Evolutionary conservation across 2,113 vertebrate genomes (phyloP).

Genomic region (Phyllopteryx taeniolatus): DNA sequence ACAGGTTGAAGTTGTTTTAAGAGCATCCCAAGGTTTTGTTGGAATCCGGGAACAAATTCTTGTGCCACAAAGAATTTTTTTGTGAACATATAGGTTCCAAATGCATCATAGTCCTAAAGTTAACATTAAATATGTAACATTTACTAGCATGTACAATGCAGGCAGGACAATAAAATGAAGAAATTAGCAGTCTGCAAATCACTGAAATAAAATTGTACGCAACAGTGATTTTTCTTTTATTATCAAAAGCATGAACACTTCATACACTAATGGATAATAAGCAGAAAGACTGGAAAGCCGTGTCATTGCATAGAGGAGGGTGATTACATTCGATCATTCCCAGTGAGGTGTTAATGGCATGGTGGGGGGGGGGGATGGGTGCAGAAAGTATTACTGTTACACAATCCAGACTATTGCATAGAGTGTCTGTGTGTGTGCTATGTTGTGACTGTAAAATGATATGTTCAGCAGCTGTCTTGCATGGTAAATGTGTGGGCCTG

Average conservation of each 20-base stretch:
- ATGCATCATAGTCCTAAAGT: not conserved
- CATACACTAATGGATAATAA: slow-evolving; percentile 48
- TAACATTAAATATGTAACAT: not conserved
- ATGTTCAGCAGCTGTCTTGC: slow-evolving; percentile 10
- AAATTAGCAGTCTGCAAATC: slow-evolving; percentile 37
- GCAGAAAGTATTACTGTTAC: slow-evolving; percentile 30
- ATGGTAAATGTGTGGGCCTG: not conserved
- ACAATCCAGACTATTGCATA: slow-evolving; percentile 24
- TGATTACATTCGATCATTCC: slow-evolving; percentile 69
- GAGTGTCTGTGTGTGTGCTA: slow-evolving; percentile 22
- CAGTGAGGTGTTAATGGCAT: slow-evolving; percentile 68
- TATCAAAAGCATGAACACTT: slow-evolving; percentile 39
- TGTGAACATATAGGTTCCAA: not conserved
- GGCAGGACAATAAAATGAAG: slow-evolving; percentile 25
- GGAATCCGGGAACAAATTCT: not conserved
- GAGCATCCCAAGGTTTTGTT: not conserved
- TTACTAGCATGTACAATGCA: slow-evolving; percentile 20
- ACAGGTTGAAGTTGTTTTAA: not conserved
- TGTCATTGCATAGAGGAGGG: slow-evolving; percentile 76
- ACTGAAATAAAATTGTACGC: slow-evolving; percentile 39
- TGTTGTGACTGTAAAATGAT: slow-evolving; percentile 20
- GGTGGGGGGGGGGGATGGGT: slow-evolving; percentile 12
- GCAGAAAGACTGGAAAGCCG: slow-evolving; percentile 53
- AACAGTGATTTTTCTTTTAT: slow-evolving; percentile 18
- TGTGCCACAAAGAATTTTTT: not conserved